These are phyloP conservation scores for Chromoteleia sp. DNA, from an alignment of 2,888 invertebrate genomes.

Conservation along the genomic window DNA sequence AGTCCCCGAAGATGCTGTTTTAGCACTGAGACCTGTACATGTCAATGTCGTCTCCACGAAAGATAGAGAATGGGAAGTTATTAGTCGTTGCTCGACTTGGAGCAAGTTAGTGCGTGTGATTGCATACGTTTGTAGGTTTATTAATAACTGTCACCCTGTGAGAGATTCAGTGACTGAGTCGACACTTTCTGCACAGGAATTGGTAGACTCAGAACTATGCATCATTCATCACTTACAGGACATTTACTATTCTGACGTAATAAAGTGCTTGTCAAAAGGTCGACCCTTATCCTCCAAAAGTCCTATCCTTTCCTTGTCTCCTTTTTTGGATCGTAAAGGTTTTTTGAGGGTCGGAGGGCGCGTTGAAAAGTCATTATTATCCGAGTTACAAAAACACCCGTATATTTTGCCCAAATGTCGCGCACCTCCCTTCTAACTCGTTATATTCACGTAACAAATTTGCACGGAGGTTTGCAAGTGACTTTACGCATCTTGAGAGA, in stretches of 20 bases:
- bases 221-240: constrained; percentile 1
- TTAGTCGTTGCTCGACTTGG: constrained; percentile 9
- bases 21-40: neutral
- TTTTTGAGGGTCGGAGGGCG: constrained; percentile 10
- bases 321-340: neutral
- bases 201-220: neutral
- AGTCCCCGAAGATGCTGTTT: neutral
- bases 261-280: neutral
- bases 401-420: constrained; percentile 2
- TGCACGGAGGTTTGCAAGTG: constrained; percentile 11
- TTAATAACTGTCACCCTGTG: neutral
- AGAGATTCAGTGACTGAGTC: neutral
- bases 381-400: neutral
- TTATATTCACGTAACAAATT: neutral
- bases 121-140: neutral
- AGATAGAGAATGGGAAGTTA: neutral
- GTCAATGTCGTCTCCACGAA: neutral
- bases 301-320: constrained; percentile 6
- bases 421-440: neutral
- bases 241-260: neutral
- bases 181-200: neutral
- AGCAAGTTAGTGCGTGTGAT: neutral
- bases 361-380: neutral
- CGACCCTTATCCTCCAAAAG: neutral
- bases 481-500: constrained; percentile 1